Evolutionary conservation across 1,140 invertebrate species (phyloP).

Genomic region (Nephotettix cincticeps): DNA sequence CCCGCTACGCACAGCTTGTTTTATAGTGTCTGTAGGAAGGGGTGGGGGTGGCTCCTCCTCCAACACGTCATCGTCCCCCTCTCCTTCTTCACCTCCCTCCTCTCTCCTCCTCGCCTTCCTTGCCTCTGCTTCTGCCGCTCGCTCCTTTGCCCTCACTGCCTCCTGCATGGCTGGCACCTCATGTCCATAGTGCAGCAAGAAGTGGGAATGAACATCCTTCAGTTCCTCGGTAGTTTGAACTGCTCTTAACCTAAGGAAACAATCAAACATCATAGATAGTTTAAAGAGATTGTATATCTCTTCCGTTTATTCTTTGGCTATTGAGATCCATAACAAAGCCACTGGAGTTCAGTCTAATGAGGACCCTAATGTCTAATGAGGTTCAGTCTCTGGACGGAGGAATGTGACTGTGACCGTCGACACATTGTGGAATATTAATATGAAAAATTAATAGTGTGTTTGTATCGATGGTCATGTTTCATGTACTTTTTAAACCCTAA

Average conservation of each 20-base stretch:
- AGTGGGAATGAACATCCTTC: conserved; percentile 91
- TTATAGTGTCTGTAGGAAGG: conserved; percentile 63
- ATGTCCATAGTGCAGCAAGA: conserved; percentile 87
- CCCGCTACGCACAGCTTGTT: conserved; percentile 83
- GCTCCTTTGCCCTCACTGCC: conserved; percentile 55
- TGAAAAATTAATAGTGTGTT: too few relatives aligned
- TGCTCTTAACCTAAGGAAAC: conserved; percentile 57
- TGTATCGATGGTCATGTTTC: too few relatives aligned
- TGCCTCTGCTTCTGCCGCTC: conserved; percentile 52
- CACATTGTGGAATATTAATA: too few relatives aligned
- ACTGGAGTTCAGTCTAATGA: too few relatives aligned
- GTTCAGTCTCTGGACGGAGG: too few relatives aligned
- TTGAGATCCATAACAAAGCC: too few relatives aligned
- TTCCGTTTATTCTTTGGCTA: too few relatives aligned
- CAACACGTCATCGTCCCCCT: conserved; percentile 46
- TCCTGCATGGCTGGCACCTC: conserved; percentile 53
- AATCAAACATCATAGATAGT: too few relatives aligned
- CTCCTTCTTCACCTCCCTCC: conserved; percentile 59
- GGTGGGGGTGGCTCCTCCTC: conserved; percentile 59
- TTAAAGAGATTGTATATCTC: too few relatives aligned
- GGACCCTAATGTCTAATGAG: too few relatives aligned
- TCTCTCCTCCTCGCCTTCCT: conserved; percentile 52
- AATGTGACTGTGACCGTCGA: too few relatives aligned
- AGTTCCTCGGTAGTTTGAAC: conserved; percentile 90
- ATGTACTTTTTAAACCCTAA: too few relatives aligned